Evolutionary conservation across 1,140 invertebrate species (phyloP).

Genomic region (Argopecten irradians): DNA sequence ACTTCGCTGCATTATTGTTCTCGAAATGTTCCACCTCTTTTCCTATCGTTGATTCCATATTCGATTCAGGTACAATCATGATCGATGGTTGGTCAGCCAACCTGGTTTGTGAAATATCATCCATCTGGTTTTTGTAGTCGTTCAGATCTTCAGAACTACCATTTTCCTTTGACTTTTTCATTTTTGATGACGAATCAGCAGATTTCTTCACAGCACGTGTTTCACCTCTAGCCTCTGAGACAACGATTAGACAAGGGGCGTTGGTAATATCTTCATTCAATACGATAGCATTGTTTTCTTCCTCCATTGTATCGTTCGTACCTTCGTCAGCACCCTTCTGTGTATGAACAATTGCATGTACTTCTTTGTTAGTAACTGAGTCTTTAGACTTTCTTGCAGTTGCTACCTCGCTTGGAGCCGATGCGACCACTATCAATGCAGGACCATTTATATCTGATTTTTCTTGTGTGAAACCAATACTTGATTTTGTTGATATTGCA

Average conservation of each 20-base stretch:
- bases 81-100: neutral
- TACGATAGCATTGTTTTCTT: neutral
- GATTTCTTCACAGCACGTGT: neutral
- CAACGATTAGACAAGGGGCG: neutral
- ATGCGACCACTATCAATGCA: neutral
- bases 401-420: neutral
- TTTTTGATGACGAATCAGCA: neutral
- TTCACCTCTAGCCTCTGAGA: neutral
- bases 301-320: neutral
- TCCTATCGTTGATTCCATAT: neutral
- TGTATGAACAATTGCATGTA: neutral
- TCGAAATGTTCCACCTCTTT: neutral
- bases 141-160: neutral
- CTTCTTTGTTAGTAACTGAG: neutral
- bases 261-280: neutral
- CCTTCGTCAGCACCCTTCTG: neutral
- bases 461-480: neutral
- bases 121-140: neutral
- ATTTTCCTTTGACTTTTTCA: neutral
- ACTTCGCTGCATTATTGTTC: neutral
- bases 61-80: neutral
- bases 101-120: neutral
- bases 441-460: neutral
- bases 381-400: neutral
- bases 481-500: neutral